Conservation (phyloP, 2,113 vertebrate genomes). For the Oreochromis spilurus region DNA sequence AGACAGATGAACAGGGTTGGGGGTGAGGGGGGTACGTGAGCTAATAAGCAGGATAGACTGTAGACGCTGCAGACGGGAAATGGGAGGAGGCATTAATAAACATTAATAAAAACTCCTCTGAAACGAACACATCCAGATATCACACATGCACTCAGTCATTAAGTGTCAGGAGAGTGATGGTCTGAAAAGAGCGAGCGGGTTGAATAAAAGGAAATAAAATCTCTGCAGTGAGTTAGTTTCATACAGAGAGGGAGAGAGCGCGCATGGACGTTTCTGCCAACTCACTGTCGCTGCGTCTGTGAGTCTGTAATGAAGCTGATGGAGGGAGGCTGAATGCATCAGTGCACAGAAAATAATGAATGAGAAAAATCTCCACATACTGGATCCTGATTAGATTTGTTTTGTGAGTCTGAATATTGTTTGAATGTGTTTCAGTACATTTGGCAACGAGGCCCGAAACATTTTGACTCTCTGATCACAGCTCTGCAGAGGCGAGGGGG, state of each 20-base stretch:
- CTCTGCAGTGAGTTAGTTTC: background rate
- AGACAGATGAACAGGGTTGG: background rate
- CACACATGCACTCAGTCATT: background rate
- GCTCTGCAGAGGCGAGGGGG: rapidly evolving
- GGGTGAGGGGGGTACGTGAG: rapidly evolving
- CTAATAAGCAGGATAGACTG: background rate
- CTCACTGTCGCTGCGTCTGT: background rate
- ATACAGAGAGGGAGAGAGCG: background rate
- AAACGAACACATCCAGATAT: background rate
- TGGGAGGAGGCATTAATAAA: background rate
- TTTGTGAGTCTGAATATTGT: background rate
- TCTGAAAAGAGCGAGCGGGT: background rate
- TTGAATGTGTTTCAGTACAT: background rate
- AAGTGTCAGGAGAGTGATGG: background rate
- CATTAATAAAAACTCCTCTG: background rate
- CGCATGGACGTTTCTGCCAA: background rate
- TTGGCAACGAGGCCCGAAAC: background rate
- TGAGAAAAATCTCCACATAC: background rate
- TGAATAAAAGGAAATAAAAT: background rate
- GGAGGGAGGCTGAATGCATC: background rate
- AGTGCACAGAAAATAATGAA: background rate
- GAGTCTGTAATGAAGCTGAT: background rate
- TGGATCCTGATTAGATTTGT: background rate
- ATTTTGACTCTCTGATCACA: background rate
- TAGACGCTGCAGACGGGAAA: background rate